phyloP scores from a whole-genome alignment of 2,797 vertebrate species.

The Odontamblyopus rebecca region DNA sequence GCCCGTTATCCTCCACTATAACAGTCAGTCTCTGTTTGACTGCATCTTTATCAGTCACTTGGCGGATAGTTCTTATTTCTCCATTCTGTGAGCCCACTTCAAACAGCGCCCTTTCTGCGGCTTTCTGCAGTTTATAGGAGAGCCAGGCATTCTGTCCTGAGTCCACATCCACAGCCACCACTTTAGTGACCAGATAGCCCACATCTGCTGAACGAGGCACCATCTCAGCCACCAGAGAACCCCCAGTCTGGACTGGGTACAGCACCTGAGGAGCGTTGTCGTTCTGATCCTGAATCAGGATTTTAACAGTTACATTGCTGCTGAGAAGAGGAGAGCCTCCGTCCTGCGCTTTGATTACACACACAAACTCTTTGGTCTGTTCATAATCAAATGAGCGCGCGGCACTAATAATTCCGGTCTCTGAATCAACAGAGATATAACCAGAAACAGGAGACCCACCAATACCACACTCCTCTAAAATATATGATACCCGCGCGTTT shows the following conservation, averaged over 20 bases:
- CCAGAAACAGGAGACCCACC: constrained; percentile 29
- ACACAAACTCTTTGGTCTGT: constrained; percentile 44
- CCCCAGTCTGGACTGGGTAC: constrained; percentile 63
- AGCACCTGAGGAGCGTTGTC: constrained; percentile 66
- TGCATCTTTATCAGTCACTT: constrained; percentile 65
- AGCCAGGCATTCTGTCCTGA: constrained; percentile 67
- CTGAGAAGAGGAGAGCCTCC: constrained; percentile 65
- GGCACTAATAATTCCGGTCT: constrained; percentile 42
- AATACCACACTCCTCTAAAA: constrained; percentile 27
- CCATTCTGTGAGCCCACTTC: constrained; percentile 71
- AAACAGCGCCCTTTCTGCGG: constrained; percentile 72
- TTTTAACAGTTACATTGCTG: constrained; percentile 58
- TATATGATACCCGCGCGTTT: constrained; percentile 40
- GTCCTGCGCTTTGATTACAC: constrained; percentile 40
- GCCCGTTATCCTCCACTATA: constrained; percentile 79
- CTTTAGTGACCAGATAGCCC: constrained; percentile 80
- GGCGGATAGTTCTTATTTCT: constrained; percentile 66
- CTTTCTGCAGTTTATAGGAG: constrained; percentile 77
- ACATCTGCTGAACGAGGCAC: constrained; percentile 76
- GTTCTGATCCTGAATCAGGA: constrained; percentile 52
- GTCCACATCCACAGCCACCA: constrained; percentile 81
- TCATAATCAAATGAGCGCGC: constrained; percentile 59
- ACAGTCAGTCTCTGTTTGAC: constrained; percentile 69
- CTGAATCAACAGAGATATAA: constrained; percentile 53
- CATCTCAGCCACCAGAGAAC: constrained; percentile 69